A percentile compares a stretch with the other conserved stretches of the same genome.
Conservation (phyloP, 2,797 vertebrate species). For the Cyclura pinguis region DNA sequence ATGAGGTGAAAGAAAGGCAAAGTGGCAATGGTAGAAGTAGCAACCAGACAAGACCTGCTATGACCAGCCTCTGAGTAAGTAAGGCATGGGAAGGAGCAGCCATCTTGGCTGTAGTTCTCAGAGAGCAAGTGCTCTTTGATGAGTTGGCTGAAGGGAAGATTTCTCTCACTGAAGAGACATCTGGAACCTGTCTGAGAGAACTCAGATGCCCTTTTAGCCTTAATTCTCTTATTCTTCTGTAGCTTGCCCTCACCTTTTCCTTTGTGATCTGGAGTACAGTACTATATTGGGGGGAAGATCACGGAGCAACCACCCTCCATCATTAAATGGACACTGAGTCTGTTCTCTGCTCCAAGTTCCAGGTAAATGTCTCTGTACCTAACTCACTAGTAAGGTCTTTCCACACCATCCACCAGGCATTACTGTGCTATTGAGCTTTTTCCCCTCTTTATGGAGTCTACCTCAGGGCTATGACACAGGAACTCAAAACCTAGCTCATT, state of each 20-base stretch:
- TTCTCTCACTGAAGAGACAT: neutral
- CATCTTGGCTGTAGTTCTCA: neutral
- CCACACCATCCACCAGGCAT: neutral
- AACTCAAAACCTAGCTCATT: neutral
- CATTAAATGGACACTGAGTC: neutral
- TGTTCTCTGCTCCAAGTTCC: neutral
- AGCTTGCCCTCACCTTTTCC: neutral
- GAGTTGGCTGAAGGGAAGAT: neutral
- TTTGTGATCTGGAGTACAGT: neutral
- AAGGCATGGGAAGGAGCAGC: neutral
- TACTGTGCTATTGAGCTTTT: neutral
- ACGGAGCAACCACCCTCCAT: neutral
- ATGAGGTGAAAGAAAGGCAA: neutral
- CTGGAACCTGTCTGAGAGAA: neutral
- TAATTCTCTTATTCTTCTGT: neutral
- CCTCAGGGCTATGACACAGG: neutral
- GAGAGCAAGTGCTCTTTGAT: neutral
- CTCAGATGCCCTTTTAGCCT: neutral
- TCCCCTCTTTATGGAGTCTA: neutral
- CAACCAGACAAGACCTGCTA: neutral
- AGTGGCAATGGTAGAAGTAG: too few species aligned
- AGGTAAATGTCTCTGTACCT: neutral
- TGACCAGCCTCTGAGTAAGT: neutral
- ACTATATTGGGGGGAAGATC: neutral
- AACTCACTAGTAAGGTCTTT: too few species aligned